These are phyloP conservation scores for Tridacna crocea DNA, from an alignment of 2,888 invertebrate species.

Conservation along the genomic window DNA sequence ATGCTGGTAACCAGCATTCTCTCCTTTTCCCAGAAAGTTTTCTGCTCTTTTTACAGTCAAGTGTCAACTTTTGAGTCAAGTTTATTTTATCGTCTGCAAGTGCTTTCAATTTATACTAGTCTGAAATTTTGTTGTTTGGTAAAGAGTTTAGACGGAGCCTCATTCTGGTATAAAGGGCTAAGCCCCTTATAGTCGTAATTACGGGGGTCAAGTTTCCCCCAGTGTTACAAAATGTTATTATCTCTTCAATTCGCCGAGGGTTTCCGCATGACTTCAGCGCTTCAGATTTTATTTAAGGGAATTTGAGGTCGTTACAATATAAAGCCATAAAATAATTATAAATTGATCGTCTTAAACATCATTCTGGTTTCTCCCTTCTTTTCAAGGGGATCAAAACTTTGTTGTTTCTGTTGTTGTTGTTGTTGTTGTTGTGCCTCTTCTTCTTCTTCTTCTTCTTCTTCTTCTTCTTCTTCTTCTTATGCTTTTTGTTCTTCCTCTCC, in stretches of 20 bases:
- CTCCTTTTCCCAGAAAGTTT: too few species aligned
- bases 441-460: constrained; percentile 5
- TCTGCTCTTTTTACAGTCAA: too few species aligned
- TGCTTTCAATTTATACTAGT: too few species aligned
- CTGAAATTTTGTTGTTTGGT: too few species aligned
- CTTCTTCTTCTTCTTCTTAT: not conserved
- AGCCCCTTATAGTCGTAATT: constrained; percentile 29
- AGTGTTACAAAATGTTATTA: constrained; percentile 41
- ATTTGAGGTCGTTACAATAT: not conserved
- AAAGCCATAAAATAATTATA: constrained; percentile 7
- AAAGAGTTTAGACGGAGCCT: not conserved
- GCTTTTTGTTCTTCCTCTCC: not conserved
- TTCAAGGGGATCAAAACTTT: not conserved
- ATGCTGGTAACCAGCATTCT: too few species aligned
- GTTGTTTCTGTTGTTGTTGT: not conserved
- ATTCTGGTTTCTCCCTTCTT: too few species aligned
- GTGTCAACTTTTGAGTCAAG: too few species aligned
- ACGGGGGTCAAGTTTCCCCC: constrained; percentile 40
- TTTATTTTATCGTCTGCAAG: too few species aligned
- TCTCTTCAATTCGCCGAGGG: constrained; percentile 21
- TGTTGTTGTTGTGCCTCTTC: not conserved
- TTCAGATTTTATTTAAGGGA: constrained; percentile 3
- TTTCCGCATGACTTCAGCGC: not conserved
- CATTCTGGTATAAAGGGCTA: constrained; percentile 1
- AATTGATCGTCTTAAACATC: not conserved